These are phyloP conservation scores for Mobula birostris DNA, from an alignment of 2,113 vertebrate genomes.

Conservation along the genomic window DNA sequence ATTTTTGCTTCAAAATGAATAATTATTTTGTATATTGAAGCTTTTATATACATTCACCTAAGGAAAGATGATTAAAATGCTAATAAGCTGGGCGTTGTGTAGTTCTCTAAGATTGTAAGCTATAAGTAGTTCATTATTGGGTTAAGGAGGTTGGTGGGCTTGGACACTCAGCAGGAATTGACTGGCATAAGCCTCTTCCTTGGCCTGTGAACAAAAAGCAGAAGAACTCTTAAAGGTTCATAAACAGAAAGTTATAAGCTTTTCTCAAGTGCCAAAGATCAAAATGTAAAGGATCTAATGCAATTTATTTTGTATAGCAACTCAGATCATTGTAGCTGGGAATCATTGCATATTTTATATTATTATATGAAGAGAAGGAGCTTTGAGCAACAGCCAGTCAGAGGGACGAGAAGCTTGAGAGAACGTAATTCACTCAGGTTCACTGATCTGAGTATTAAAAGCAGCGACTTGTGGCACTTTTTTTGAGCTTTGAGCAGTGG, in stretches of 20 bases:
- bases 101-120: background rate
- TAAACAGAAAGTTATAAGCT: background rate
- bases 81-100: background rate
- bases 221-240: background rate
- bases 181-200: background rate
- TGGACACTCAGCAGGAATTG: background rate
- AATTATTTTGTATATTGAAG: background rate
- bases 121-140: background rate
- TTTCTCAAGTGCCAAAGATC: background rate
- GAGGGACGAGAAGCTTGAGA: too few relatives aligned
- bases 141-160: background rate
- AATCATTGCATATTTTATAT: background rate
- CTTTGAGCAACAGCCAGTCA: too few relatives aligned
- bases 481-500: too few relatives aligned
- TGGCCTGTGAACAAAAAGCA: background rate
- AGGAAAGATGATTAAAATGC: background rate
- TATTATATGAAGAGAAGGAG: background rate
- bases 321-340: background rate
- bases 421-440: too few relatives aligned
- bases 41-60: background rate
- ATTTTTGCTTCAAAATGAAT: background rate
- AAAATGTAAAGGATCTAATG: background rate
- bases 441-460: too few relatives aligned
- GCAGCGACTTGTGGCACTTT: too few relatives aligned
- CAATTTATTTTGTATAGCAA: background rate